A percentile compares a stretch with the other conserved stretches of the same genome.
These are phyloP conservation scores for Mustelus asterias DNA, from an alignment of 2,113 vertebrate genomes.

Conservation along the genomic window DNA sequence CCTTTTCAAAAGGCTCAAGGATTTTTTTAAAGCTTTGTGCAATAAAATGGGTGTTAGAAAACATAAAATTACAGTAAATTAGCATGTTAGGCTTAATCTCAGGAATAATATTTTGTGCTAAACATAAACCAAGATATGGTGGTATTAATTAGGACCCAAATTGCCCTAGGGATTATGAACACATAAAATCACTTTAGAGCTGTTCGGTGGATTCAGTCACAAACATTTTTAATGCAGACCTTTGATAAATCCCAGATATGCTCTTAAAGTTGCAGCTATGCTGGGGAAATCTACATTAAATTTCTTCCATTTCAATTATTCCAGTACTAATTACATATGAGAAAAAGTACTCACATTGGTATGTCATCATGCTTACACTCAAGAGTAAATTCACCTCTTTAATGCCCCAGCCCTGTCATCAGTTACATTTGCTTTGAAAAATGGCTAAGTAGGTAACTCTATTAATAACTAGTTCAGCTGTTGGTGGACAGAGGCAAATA, in stretches of 20 bases:
- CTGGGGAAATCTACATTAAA: not conserved
- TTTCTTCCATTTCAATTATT: not conserved
- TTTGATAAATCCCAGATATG: slow-evolving; percentile 12
- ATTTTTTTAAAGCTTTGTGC: not conserved
- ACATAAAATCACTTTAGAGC: not conserved
- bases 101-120: not conserved
- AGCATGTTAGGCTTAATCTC: not conserved
- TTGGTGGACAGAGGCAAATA: not conserved
- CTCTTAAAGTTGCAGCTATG: not conserved
- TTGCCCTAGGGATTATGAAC: not conserved
- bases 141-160: slow-evolving; percentile 14
- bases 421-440: not conserved
- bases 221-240: slow-evolving; percentile 8
- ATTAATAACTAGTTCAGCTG: not conserved
- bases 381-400: not conserved
- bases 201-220: not conserved
- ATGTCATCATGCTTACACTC: not conserved
- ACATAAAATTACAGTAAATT: not conserved
- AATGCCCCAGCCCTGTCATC: not conserved
- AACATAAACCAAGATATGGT: slow-evolving; percentile 5
- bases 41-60: slow-evolving; percentile 3
- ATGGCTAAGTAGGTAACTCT: not conserved
- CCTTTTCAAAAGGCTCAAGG: not conserved
- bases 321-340: not conserved
- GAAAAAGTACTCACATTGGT: not conserved